Percentiles rank a stretch among this genome's conserved stretches.
These are phyloP conservation scores for Spisula solida DNA, from an alignment of 2,888 invertebrate genomes.

Conservation along the genomic window DNA sequence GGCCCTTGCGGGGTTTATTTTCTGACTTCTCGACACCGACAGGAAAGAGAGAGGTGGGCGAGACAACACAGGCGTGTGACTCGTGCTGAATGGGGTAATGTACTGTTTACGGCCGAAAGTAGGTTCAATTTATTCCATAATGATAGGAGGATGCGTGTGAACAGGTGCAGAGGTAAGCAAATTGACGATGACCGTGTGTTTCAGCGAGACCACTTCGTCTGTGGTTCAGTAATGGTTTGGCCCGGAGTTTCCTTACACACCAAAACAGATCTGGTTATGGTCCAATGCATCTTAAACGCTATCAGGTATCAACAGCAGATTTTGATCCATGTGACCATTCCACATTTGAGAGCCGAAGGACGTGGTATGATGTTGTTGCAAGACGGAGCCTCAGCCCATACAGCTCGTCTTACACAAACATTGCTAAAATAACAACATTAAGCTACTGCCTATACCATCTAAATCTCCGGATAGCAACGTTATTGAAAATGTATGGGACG, in stretches of 20 bases:
- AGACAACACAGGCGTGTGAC: conserved; percentile 15
- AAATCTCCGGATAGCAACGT: background rate
- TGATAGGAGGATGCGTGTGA: conserved; percentile 38
- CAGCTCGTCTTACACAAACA: background rate
- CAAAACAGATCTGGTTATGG: conserved; percentile 4
- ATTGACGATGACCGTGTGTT: conserved; percentile 24
- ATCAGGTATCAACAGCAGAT: conserved; percentile 21
- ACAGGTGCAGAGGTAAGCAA: conserved; percentile 26
- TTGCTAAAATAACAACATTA: background rate
- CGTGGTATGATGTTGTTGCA: conserved; percentile 31
- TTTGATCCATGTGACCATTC: conserved; percentile 12
- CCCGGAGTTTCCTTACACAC: conserved; percentile 2
- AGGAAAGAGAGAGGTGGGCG: background rate
- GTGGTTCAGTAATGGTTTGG: conserved; percentile 34
- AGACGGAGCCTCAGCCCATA: conserved; percentile 5
- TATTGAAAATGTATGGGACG: no score
- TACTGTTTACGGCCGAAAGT: conserved; percentile 28
- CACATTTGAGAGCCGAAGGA: conserved; percentile 21
- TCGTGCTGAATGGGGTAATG: conserved; percentile 14
- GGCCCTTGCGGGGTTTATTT: background rate
- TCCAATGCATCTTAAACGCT: background rate
- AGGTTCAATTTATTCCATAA: conserved; percentile 34
- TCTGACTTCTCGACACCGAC: background rate
- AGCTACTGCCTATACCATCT: background rate
- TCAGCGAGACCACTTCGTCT: conserved; percentile 14